phyloP scores from a whole-genome alignment of 1,140 invertebrate genomes.

The Meteorus sp. region DNA sequence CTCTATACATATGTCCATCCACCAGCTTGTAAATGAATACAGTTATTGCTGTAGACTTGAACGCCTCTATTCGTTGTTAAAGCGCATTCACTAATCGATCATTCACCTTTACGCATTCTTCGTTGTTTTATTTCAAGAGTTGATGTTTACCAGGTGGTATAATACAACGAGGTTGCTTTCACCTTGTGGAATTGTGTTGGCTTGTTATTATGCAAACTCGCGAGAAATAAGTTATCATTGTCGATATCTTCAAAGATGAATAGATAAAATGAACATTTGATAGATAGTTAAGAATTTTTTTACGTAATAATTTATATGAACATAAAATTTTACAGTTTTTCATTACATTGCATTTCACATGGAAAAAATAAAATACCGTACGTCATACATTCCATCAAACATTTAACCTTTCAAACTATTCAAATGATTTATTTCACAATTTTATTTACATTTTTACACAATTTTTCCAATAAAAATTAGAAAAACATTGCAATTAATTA shows the following conservation, averaged over 20 bases:
- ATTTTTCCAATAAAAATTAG: no score
- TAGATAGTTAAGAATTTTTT: neutral
- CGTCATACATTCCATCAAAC: no score
- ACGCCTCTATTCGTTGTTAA: neutral
- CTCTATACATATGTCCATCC: neutral
- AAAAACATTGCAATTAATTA: no score
- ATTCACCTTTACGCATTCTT: conserved; percentile 17
- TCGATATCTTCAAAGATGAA: neutral
- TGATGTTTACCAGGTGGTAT: neutral
- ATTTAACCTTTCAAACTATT: no score
- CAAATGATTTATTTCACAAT: no score
- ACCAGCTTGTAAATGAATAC: neutral
- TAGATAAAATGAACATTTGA: neutral
- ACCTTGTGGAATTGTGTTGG: conserved; percentile 1
- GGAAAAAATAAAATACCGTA: no score
- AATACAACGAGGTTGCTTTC: conserved; percentile 10
- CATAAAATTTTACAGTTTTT: no score
- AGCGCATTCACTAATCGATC: conserved; percentile 3
- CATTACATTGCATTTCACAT: no score
- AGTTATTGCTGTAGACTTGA: neutral
- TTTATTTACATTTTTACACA: no score
- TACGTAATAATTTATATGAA: no score
- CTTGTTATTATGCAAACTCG: conserved; percentile 12
- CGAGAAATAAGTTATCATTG: no score
- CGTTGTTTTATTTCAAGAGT: neutral